These are phyloP conservation scores for Trematomus bernacchii DNA, from an alignment of 2,797 vertebrate genomes.

Conservation along the genomic window DNA sequence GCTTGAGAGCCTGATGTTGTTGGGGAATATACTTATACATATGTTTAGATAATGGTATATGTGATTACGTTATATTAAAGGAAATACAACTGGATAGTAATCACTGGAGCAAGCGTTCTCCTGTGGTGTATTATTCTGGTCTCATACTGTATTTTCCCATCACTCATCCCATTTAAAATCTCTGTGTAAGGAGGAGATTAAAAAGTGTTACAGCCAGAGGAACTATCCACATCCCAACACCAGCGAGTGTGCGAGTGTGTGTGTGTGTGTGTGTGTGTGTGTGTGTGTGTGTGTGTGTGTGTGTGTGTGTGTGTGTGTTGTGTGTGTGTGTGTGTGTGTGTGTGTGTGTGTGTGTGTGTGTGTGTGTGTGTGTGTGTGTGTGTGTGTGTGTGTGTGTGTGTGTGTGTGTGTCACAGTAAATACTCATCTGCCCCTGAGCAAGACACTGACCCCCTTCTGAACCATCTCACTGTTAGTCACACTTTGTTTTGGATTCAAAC, in stretches of 20 bases:
- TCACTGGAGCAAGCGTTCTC: not conserved
- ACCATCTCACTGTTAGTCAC: constrained; percentile 5
- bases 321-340: too few species aligned
- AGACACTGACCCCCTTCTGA: not conserved
- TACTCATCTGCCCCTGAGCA: constrained; percentile 28
- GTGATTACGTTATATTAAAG: constrained; percentile 9
- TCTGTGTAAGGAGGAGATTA: not conserved
- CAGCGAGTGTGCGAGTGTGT: not conserved
- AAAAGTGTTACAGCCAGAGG: not conserved
- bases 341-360: too few species aligned
- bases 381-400: too few species aligned
- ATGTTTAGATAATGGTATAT: not conserved
- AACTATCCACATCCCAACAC: not conserved
- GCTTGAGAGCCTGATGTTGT: constrained; percentile 8
- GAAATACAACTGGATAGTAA: not conserved
- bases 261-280: too few species aligned
- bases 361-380: too few species aligned
- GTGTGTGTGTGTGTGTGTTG: too few species aligned
- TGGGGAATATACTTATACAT: not conserved
- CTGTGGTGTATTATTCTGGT: not conserved
- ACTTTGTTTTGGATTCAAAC: not conserved
- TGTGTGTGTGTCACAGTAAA: not conserved
- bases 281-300: too few species aligned
- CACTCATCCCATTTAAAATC: not conserved
- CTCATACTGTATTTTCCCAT: not conserved